These are phyloP conservation scores for Falco novaeseelandiae DNA, from an alignment of 2,797 vertebrate genomes.

Conservation along the genomic window DNA sequence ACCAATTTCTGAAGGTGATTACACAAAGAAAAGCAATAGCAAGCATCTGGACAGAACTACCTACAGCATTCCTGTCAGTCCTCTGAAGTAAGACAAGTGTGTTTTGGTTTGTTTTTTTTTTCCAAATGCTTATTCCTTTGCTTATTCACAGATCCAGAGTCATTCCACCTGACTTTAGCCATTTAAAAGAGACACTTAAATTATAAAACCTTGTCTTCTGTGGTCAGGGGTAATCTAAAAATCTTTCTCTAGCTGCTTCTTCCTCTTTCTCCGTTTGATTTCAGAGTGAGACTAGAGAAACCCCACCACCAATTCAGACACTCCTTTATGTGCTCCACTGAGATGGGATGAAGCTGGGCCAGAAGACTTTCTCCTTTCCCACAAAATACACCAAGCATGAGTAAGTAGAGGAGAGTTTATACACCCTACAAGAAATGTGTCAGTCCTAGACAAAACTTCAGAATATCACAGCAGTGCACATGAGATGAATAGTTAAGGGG, in stretches of 20 bases:
- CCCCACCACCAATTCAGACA: neutral
- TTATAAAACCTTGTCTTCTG: neutral
- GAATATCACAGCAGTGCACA: neutral
- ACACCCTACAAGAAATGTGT: neutral
- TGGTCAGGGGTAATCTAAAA: neutral
- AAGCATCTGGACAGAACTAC: conserved; percentile 15
- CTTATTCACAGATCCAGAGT: neutral
- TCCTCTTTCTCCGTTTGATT: neutral
- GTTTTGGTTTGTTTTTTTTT: neutral
- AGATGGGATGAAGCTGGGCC: neutral
- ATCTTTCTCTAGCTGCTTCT: neutral
- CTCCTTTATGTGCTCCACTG: neutral
- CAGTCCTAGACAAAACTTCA: neutral
- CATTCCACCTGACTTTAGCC: neutral
- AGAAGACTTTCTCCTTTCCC: neutral
- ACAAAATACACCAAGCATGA: neutral
- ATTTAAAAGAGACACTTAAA: neutral
- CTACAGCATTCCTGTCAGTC: neutral
- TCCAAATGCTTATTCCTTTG: neutral
- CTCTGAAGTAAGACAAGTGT: neutral
- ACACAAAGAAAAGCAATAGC: conserved; percentile 15
- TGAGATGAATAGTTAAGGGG: neutral
- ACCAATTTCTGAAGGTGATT: neutral
- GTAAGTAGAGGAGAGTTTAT: neutral
- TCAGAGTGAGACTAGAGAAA: neutral